Evolutionary conservation across 2,113 vertebrate species (phyloP), one percentile per base, ranked within the genome.

Genomic region (Okapia johnstoni): DNA sequence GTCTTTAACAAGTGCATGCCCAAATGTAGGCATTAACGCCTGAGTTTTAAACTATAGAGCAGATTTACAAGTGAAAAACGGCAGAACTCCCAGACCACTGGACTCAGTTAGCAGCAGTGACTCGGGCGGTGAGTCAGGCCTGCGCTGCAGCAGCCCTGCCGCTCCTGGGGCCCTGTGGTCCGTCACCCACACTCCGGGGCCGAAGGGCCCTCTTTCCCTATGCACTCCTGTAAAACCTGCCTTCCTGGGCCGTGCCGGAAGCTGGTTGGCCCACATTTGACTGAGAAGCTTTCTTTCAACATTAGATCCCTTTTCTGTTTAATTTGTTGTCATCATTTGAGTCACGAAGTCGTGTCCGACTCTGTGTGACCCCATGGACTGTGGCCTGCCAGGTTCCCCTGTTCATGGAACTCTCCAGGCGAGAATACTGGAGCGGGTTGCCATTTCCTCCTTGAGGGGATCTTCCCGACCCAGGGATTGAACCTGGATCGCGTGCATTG

Each of bases 101-200:
- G 63, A 3, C 50, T n/a, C 10, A 7, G 52, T 36, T 9, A 3
- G 7, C 23, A 12, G 23, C 19, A 1, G 3, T 26, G 6, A 1
- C 33, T 54, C 43, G 19, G 63, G 52, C 8, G 17, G 19, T 0
- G 17, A 54, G 79, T 13, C 5, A 0, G 17, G 79, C 33, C 48
- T 3, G 1, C 30, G 1, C 11, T 12, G 6, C 3, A 1, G 28
- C 46, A 3, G 21, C 55, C 25, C 16, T 1, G 19, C 36, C 7
- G 80, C 80, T 3, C 50, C 7, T 3, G 1, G 0, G 21, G 3
- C 43, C 6, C n/a, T 5, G 21, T 9, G 6, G 6, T 1, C 28
- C 0, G 4, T 40, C 46, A 6, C 8, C 73, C 9, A 3, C 13
- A 1, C 57, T 16, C 46, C 6, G 1, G 17, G 2, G 76, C 76